phyloP scores from a whole-genome alignment of 2,797 vertebrate genomes.

The Melanotaenia nigrans region DNA sequence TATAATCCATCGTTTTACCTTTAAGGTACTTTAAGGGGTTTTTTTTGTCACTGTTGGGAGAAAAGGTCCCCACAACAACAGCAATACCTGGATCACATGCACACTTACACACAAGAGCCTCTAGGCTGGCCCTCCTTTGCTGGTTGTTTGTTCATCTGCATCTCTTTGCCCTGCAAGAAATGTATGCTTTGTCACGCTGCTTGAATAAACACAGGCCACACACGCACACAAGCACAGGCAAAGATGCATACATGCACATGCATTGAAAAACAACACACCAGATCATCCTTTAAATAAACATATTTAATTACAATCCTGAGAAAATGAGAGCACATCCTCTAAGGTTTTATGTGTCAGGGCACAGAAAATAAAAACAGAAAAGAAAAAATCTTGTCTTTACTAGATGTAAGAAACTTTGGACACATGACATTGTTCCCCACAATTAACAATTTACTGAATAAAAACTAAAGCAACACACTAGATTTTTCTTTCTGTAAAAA shows the following conservation, averaged over 20 bases:
- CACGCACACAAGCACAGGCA: constrained; percentile 26
- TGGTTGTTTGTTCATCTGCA: constrained; percentile 56
- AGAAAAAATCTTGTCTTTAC: background rate
- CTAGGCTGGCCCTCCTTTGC: constrained; percentile 27
- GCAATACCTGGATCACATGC: background rate
- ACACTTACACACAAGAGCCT: constrained; percentile 24
- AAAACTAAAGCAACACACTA: background rate
- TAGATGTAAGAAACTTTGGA: background rate
- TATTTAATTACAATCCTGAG: background rate
- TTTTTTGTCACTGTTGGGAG: background rate
- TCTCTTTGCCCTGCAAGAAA: constrained; percentile 53
- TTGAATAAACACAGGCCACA: constrained; percentile 56
- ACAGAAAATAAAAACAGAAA: background rate
- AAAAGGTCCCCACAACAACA: background rate
- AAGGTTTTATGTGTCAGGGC: background rate
- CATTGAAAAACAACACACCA: constrained; percentile 32
- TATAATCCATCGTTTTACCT: background rate
- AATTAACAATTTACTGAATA: background rate
- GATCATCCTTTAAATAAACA: background rate
- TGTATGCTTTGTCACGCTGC: constrained; percentile 54
- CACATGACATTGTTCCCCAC: too few species aligned
- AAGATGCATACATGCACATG: constrained; percentile 21
- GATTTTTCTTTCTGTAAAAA: background rate
- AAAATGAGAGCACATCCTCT: background rate
- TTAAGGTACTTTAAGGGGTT: too few species aligned